Evolutionary conservation across 1,140 invertebrate genomes (phyloP), one percentile per base, ranked within the genome.

Genomic region (Portunus trituberculatus): DNA sequence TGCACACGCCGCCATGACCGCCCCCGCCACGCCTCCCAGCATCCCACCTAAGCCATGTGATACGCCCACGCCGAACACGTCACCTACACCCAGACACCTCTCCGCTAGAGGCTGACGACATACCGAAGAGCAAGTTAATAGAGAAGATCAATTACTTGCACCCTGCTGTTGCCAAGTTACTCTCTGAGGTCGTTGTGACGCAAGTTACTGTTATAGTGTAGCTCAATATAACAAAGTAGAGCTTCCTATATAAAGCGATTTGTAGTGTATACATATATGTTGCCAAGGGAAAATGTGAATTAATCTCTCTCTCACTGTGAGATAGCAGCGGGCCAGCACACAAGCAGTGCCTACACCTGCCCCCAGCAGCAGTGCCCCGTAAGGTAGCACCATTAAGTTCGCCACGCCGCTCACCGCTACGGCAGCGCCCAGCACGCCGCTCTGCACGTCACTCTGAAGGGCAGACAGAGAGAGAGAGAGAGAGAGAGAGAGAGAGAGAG

Each of bases 391-490:
- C 93, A 94, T 94, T 0, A 94, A 12, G 87, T 94, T 46, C 6
- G 67, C 93, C 87, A 94, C 93, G 31, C 16, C 87, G 1, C 52
- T 67, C 31, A 91, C 59, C 1, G 87, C 88, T 39, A 94, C 93
- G 20, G n/a, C 29, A 0, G 87, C 87, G 39, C 87, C 88, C 93
- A 94, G 31, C 32, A 94, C 12, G n/a, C 93, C 93, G 48, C 88
- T 90, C 32, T 90, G 87, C 16, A 94, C 46, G 87, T 94, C 93
- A 39, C 93, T 94, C 93, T 94, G 93, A 39, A 39, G 6, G 39
- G 6, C 6, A 39, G 52, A 59, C 0, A 59, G 52, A 59, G 52
- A 59, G 52, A 59, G 52, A 59, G 52, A 59, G 52, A 59, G 52
- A 59, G 52, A 59, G 52, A 59, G 52, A 59, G 52, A 59, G 52